These are phyloP conservation scores for Cyclargus thomasi DNA, from an alignment of 1,140 invertebrate species.

Conservation along the genomic window DNA sequence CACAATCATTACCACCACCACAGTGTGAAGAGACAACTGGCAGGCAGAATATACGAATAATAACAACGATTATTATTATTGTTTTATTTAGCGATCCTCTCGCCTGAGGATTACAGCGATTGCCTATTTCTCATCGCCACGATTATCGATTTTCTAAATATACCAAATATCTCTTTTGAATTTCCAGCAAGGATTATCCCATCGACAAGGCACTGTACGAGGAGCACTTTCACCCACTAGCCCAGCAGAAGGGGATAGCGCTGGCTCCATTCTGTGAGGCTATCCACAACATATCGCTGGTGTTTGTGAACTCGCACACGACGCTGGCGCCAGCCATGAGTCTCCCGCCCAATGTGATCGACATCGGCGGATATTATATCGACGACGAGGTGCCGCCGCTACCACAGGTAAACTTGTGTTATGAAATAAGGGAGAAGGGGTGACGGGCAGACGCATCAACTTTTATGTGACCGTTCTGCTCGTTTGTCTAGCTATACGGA, in stretches of 20 bases:
- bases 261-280: constrained; percentile 35
- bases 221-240: constrained; percentile 36
- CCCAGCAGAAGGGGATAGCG: constrained; percentile 33
- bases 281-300: constrained; percentile 53
- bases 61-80: too few species aligned
- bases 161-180: not conserved
- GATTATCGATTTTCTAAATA: not conserved
- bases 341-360: constrained; percentile 74
- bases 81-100: too few species aligned
- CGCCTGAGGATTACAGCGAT: too few species aligned
- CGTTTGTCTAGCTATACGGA: too few species aligned
- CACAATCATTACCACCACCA: too few species aligned
- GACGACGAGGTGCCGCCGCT: constrained; percentile 42
- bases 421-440: too few species aligned
- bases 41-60: too few species aligned
- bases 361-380: constrained; percentile 75
- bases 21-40: too few species aligned
- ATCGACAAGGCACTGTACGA: constrained; percentile 23
- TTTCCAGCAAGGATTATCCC: constrained; percentile 25
- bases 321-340: constrained; percentile 64
- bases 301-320: constrained; percentile 76
- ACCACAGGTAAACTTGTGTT: constrained; percentile 38
- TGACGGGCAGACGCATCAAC: too few species aligned
- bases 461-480: too few species aligned
- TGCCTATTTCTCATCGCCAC: too few species aligned